Evolutionary conservation across 1,140 invertebrate species (phyloP), one percentile per base, ranked within the genome.

Genomic region (Mactra quadrangularis): DNA sequence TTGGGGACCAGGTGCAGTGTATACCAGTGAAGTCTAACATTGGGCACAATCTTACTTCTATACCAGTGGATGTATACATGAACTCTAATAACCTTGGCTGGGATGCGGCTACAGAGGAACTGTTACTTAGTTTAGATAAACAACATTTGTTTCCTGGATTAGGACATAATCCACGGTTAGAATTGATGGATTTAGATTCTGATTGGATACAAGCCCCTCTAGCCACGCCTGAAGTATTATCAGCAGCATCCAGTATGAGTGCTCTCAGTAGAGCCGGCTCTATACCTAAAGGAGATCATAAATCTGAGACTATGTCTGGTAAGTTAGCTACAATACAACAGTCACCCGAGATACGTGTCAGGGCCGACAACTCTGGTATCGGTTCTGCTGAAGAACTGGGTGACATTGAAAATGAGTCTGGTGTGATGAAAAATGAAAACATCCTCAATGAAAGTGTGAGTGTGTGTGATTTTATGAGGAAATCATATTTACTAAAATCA

Each of bases 291-390:
- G 35, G 52, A n/a, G 52, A 68, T 15, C 31, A 70, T 7, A 57
- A 41, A 50, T 7, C 38, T 1, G 55, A 70, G 52, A 50, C 13
- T 22, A 33, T 19, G 4, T 33, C 50, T 13, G 41, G 19, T 45
- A 81, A 71, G 41, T 45, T 81, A n/a, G 77, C 33, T 15, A 81
- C 77, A 27, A 81, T 81, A n/a, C 64, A 81, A 11, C 77, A 81
- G 50, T 81, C 77, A 22, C 77, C 77, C 31, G 77, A 81, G 11
- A 59, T 81, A 17, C 22, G n/a, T 57, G 45, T 60, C 41, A 81
- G 29, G 31, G 19, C 1, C 35, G 75, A 78, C 1, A 41, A 47
- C 27, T 78, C 75, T 1, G 9, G 15, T 0, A 45, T 53, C n/a
- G 41, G 66, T 25, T 50, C 50, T 17, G 50, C 31, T 64, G 75